Evolutionary conservation across 2,797 vertebrate species (phyloP), one percentile per base, ranked within the genome.

Genomic region (Brachymystax lenok): DNA sequence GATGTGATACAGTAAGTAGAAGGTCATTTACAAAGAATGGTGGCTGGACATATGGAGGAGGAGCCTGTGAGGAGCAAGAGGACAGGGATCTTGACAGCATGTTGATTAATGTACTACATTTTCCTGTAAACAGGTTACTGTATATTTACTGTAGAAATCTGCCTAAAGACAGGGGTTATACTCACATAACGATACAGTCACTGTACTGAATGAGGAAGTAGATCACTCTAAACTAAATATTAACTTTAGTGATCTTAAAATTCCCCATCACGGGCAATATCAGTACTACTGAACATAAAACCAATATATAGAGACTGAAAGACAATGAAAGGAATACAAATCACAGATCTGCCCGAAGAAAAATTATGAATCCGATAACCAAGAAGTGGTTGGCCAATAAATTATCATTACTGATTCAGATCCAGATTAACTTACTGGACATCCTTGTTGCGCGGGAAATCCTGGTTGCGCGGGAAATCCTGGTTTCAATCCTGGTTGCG

Each of bases 361-460:
- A 46, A 46, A 46, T 46, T 35, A 35, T 35, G 1, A 35, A 35
- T 35, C 35, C 35, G 8, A 46, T 46, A 46, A 40, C 40, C 40
- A 40, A 40, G 40, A 40, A 40, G 40, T 46, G 40, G 8, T 46
- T 46, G 40, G 2, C 8, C 40, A 46, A 46, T 46, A 46, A 10
- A 46, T 13, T 10, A 69, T 56, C 16, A 56, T 5, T 13, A 14
- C 5, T 66, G 14, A 33, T 72, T 7, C 13, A 27, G 69, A 51
- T 16, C 12, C 16, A 69, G 6, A 70, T 70, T 2, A 13, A 88
- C 88, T 89, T 46, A 92, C 90, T 4, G 24, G 50, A 72, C 5
- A 51, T 56, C 4, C 70, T 5, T 54, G 16, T 7, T 82, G 83
- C n/a, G 17, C 0, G 21, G 71, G 24, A 3, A 24, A 59, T 28